Base-by-base conservation (phyloP, 1,140 invertebrate species). In the Pseudomyrmex sp. region DNA sequence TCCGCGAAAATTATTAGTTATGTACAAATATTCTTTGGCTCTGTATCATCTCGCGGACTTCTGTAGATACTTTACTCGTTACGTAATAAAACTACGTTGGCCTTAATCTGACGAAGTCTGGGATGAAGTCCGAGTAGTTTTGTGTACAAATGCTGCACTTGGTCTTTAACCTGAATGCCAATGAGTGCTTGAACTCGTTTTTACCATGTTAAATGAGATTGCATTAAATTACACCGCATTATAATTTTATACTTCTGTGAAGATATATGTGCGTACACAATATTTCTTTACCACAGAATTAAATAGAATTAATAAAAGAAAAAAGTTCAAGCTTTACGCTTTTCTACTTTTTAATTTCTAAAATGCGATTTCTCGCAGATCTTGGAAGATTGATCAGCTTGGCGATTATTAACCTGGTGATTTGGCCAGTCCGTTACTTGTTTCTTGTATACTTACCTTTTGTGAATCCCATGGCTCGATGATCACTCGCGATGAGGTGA, bases 101-200 rank as follows among this genome's bases (percentile, higher is more conserved):
- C 83, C 83, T 88, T 88, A 88, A 88, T 88, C 86, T 58, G 77
- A 62, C 50, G 46, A 50, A 54, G 77, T 83, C 72, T 77, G 50
- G 58, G 68, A 85, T 74, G 46, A 85, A 82, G 83, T 83, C 62
- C n/a, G 68, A 58, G 72, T 66, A 69, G 63, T 77, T 54, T 66
- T 62, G 15, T 66, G 65, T 52, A 74, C 76, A 62, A 82, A 74
- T 82, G 61, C 48, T 69, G 62, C 83, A 88, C 73, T 88, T 79
- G 86, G 61, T 76, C 75, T 68, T 82, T 74, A 63, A 65, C 48
- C 58, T 46, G 65, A 84, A 84, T 69, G 50, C 61, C 63, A 77
- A 77, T 66, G 48, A 50, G 65, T n/a, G 20, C 52, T 79, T 61
- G 26, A 15, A 35, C 52, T 79, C 26, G 26, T 26, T 15, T 18